A percentile compares a stretch with the other conserved stretches of the same genome.
phyloP scores from a whole-genome alignment of 2,797 vertebrate genomes.

The Sebastes matsubarae region DNA sequence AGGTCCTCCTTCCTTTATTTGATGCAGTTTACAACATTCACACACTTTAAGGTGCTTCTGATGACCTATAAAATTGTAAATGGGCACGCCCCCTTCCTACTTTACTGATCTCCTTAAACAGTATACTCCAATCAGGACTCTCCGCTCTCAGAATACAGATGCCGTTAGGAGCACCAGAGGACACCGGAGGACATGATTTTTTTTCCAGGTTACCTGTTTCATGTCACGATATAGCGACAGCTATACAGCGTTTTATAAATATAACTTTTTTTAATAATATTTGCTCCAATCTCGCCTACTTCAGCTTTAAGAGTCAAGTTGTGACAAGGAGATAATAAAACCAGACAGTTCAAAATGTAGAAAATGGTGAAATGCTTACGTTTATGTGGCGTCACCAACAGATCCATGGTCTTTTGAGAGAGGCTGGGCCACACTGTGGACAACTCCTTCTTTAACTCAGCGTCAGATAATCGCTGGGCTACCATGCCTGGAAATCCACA shows the following conservation, averaged over 20 bases:
- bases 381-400: conserved; percentile 94
- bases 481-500: conserved; percentile 81
- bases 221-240: too few relatives aligned
- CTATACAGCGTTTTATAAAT: too few relatives aligned
- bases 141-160: too few relatives aligned
- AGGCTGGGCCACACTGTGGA: conserved; percentile 92
- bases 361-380: conserved; percentile 76
- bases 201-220: too few relatives aligned
- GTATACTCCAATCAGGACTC: too few relatives aligned
- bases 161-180: too few relatives aligned
- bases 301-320: not conserved
- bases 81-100: not conserved
- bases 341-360: not conserved
- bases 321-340: not conserved
- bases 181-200: too few relatives aligned
- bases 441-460: conserved; percentile 92
- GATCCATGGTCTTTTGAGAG: conserved; percentile 93
- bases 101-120: not conserved
- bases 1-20: not conserved
- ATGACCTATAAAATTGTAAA: too few relatives aligned
- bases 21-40: not conserved
- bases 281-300: too few relatives aligned
- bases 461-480: conserved; percentile 90
- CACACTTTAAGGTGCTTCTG: too few relatives aligned
- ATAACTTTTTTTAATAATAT: too few relatives aligned